Evolutionary conservation across 2,113 vertebrate genomes (phyloP).

Genomic region (Phaethon lepturus): DNA sequence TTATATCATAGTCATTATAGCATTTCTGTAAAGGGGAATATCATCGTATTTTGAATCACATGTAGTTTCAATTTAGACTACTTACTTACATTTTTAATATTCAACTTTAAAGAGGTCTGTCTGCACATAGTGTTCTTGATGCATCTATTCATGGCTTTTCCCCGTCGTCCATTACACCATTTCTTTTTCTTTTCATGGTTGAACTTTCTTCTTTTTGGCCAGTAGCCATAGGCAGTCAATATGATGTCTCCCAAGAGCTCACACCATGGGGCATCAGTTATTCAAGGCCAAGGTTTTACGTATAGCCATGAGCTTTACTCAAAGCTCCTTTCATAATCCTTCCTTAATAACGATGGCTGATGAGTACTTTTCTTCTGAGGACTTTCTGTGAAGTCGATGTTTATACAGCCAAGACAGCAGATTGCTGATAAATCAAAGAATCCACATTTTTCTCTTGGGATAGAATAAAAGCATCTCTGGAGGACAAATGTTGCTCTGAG

Average conservation of each 20-base stretch:
- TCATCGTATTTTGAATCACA: not conserved
- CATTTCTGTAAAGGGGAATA: not conserved
- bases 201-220: not conserved
- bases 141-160: not conserved
- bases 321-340: not conserved
- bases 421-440: not conserved
- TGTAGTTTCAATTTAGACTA: not conserved
- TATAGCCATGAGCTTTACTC: not conserved
- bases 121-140: not conserved
- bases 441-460: not conserved
- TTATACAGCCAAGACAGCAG: not conserved
- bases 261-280: rapidly evolving
- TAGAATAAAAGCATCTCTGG: not conserved
- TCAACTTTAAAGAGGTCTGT: not conserved
- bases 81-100: not conserved
- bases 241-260: not conserved
- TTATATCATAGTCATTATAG: not conserved
- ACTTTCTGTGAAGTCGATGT: not conserved
- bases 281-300: not conserved
- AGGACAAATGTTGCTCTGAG: not conserved
- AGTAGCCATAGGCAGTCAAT: not conserved
- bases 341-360: not conserved
- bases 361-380: not conserved
- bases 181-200: not conserved
- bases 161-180: not conserved